Evolutionary conservation across 2,113 vertebrate genomes (phyloP), one percentile per base, ranked within the genome.

Genomic region (Penelope pileata): DNA sequence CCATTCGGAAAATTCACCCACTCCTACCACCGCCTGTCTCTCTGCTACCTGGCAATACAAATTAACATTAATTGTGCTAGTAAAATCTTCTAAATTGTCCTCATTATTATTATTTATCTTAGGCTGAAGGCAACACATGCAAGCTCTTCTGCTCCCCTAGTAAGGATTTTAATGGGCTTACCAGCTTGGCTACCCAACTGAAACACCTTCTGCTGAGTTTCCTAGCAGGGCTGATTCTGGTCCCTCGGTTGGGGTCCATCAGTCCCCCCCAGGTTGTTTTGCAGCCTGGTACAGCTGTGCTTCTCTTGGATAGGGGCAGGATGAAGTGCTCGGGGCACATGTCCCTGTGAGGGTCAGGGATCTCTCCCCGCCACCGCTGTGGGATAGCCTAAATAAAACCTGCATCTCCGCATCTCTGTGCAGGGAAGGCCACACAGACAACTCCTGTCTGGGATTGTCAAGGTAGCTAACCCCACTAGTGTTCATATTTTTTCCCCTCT

Each of bases 51-150:
- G 43, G 62, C 0, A 1, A 69, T 43, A 74, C 92, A 94, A 95
- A 94, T 95, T 93, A 95, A 34, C 78, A 43, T 76, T 92, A 94
- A 92, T 94, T 94, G 80, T 17, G 64, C 76, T 67, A 63, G 67
- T 24, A 90, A 96, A 91, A 83, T 63, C 74, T 70, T 77, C 93
- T 78, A 94, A 91, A 17, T 79, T 84, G 81, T 93, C 81, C 50
- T 94, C 74, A 90, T 94, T 87, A 95, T 67, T 80, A 63, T 92
- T 96, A 91, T 95, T 96, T 95, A 89, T 87, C 87, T 72, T 73
- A 59, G 69, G 70, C 63, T 58, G 78, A 74, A 94, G 81, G 78
- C 73, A 84, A 73, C 69, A 42, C 29, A 82, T 1, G 7, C 27
- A 24, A 86, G 43, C 69, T 76, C 89, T 66, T 75, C 59, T 62